Base-by-base conservation (phyloP, 2,113 vertebrate species). In the Lamprotornis superbus region DNA sequence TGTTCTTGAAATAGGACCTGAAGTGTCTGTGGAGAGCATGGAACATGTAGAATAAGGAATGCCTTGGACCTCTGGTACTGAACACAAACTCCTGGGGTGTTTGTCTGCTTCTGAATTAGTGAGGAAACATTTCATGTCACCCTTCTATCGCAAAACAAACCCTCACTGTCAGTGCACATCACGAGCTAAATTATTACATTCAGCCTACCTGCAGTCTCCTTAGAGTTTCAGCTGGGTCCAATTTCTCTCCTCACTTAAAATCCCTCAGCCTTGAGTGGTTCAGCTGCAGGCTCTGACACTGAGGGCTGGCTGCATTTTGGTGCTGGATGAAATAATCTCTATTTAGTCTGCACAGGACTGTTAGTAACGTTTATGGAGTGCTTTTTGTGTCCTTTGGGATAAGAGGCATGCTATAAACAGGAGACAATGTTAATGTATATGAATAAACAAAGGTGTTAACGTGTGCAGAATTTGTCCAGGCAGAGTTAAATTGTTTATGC, bases 391-490 rank as follows among this genome's bases (percentile, higher is more conserved):
- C 93, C 86, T 78, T n/a, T 53, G 93, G 92, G 90, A 84, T 63
- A 71, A 81, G 79, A 93, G 69, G 69, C 55, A 81, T 33, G 76
- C 88, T 57, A 71, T 94, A 96, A 95, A 90, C 90, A 87, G 93
- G 76, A 90, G 92, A 55, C 5, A 21, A 73, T 87, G 68, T 92
- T 95, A 93, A 92, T 90, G 77, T 83, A 14, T 82, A 64, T 93
- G 89, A 96, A 96, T 92, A 96, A 96, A 94, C 92, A 93, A 91
- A 93, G 94, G 92, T 95, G 93, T 93, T 95, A 92, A 95, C 4
- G 2, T 92, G 83, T 92, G 83, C 80, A 91, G 76, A 75, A 82
- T 94, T 74, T 95, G 92, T 84, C 86, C 57, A 13, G 83, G 44
- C 90, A 87, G 80, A 89, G 80, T 91, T 83, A 69, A 75, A 78